phyloP scores from a whole-genome alignment of 2,888 invertebrate genomes.

The Andrena chrysosceles region DNA sequence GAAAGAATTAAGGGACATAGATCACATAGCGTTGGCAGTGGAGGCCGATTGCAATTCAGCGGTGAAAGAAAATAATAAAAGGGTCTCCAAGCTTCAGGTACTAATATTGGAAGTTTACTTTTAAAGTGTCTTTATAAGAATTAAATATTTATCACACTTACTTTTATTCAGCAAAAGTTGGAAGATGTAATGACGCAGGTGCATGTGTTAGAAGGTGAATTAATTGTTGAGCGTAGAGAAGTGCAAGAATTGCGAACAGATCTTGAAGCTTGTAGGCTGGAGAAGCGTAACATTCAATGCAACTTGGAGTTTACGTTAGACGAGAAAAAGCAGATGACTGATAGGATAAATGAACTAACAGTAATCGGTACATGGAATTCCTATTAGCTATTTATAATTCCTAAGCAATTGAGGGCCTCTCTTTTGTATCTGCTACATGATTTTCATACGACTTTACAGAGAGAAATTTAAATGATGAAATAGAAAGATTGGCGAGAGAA shows the following conservation, averaged over 20 bases:
- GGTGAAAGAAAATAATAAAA: constrained; percentile 87
- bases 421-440: neutral
- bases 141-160: neutral
- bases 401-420: neutral
- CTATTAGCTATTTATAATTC: neutral
- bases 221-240: constrained; percentile 84
- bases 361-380: constrained; percentile 85
- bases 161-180: constrained; percentile 84
- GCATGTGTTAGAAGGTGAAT: constrained; percentile 85
- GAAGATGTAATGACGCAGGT: constrained; percentile 85
- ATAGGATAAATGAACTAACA: constrained; percentile 87
- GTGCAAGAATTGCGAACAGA: constrained; percentile 85
- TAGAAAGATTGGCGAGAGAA: constrained; percentile 85
- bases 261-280: constrained; percentile 86
- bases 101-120: neutral
- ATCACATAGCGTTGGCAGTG: constrained; percentile 90
- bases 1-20: constrained; percentile 90
- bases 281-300: constrained; percentile 87
- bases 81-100: constrained; percentile 84
- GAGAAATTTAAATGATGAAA: constrained; percentile 86
- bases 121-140: neutral
- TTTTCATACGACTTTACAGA: constrained; percentile 80
- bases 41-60: constrained; percentile 92
- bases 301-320: constrained; percentile 86
- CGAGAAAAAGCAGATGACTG: constrained; percentile 87